phyloP scores from a whole-genome alignment of 35 echinoderm and acorn worm genomes.

The Patiria miniata region DNA sequence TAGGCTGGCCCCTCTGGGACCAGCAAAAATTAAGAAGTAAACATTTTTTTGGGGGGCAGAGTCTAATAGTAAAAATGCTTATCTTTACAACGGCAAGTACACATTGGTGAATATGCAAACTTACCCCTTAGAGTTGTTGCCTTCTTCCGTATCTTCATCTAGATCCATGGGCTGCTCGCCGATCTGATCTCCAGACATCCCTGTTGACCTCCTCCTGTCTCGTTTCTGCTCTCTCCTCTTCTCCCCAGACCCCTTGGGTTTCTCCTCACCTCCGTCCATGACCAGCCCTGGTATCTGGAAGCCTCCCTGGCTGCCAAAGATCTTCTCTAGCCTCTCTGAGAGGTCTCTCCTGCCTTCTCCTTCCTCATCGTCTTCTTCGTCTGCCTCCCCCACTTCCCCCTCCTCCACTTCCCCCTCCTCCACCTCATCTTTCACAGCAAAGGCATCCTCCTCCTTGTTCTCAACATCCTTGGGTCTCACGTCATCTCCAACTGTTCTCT shows the following conservation, averaged over 20 bases:
- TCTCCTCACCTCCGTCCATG: slow-evolving; percentile 3
- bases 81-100: too few species aligned
- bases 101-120: neutral
- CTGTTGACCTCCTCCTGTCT: neutral
- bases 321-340: slow-evolving; percentile 41
- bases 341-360: slow-evolving; percentile 37
- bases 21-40: too few species aligned
- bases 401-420: neutral
- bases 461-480: neutral
- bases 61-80: too few species aligned
- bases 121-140: slow-evolving; percentile 31
- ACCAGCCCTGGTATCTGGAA: slow-evolving; percentile 30
- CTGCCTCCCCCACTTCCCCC: neutral
- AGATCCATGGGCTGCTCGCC: neutral
- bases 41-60: too few species aligned
- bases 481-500: slow-evolving; percentile 4
- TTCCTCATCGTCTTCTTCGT: slow-evolving; percentile 27
- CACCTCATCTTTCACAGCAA: slow-evolving; percentile 27
- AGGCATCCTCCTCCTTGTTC: neutral
- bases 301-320: slow-evolving; percentile 42
- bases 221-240: slow-evolving; percentile 11
- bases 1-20: too few species aligned
- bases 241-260: neutral
- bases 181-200: neutral
- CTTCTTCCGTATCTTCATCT: slow-evolving; percentile 16